Conservation (phyloP, 2,113 vertebrate genomes). For the Sebastes fasciatus region DNA sequence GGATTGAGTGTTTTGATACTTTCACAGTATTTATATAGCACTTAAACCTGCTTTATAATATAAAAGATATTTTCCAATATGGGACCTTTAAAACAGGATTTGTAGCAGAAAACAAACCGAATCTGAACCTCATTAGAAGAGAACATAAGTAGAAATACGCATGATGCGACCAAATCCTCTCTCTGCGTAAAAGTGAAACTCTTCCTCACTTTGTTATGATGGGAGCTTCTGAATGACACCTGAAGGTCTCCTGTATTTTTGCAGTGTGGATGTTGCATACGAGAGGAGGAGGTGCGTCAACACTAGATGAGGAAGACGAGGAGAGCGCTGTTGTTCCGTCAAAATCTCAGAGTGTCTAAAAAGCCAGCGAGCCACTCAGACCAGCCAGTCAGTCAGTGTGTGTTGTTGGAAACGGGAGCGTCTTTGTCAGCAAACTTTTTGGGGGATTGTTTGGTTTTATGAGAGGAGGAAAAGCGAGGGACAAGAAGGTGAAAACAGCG, state of each 20-base stretch:
- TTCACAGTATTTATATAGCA: too few relatives aligned
- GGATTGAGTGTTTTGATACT: too few relatives aligned
- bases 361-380: not conserved
- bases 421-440: conserved; percentile 18
- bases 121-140: not conserved
- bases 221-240: conserved; percentile 10
- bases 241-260: not conserved
- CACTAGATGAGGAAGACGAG: conserved; percentile 46
- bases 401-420: conserved; percentile 48
- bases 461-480: conserved; percentile 37
- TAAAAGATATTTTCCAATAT: too few relatives aligned
- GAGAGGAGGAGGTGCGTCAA: conserved; percentile 42
- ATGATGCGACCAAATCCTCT: not conserved
- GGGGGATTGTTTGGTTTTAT: conserved; percentile 63
- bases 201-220: not conserved
- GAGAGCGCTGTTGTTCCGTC: conserved; percentile 69
- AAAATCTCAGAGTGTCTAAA: not conserved
- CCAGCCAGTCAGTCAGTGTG: conserved; percentile 17
- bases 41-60: too few relatives aligned
- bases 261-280: conserved; percentile 42
- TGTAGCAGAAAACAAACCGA: not conserved
- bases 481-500: conserved; percentile 42
- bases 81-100: not conserved
- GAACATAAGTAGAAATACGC: not conserved
- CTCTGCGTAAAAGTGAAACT: not conserved